Base-by-base conservation (phyloP, 2,113 vertebrate genomes). In the Eudorcas thomsonii region DNA sequence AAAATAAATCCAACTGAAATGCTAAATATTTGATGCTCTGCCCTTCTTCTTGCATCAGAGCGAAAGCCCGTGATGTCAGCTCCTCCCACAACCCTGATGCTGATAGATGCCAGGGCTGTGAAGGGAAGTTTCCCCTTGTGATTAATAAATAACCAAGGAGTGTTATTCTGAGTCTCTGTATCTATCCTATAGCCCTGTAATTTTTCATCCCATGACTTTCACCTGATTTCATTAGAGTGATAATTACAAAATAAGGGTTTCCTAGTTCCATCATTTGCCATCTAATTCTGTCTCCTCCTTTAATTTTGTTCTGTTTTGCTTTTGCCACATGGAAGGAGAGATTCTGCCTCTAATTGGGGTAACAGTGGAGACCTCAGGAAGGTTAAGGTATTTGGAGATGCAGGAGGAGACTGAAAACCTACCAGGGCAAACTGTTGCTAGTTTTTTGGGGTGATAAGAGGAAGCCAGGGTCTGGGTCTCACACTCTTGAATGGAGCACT, bases 21-120 rank as follows among this genome's bases (percentile, higher is more conserved):
- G 36, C 64, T 94, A 26, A 96, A 87, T 95, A 96, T 94, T 84
- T 95, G 36, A 97, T 48, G 33, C 5, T 3, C 0, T 30, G 23
- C 39, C 21, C 59, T 82, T 50, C 48, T 36, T 15, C n/a, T 52
- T 33, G 19, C 52, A 15, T 82, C 54, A 86, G 87, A 96, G 71
- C 48, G 3, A 8, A 2, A n/a, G 54, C 55, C 74, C 28, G 0
- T 64, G 93, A 59, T 11, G 81, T 92, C 93, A 94, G 33, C 43
- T 39, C 54, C 48, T 95, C 88, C 60, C 0, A 0, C 71, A 81
- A 77, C 15, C 1, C 2, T 16, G 45, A 25, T 6, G 17, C 11
- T 12, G 39, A 45, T 28, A 6, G 15, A 48, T 33, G 19, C 4
- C 81, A 21, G 50, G 14, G 26, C 43, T 13, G 7, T 43, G 26